Percentiles rank a stretch among this genome's conserved stretches.
These are phyloP conservation scores for Azorinus chamasolen DNA, from an alignment of 2,888 invertebrate species.

Conservation along the genomic window DNA sequence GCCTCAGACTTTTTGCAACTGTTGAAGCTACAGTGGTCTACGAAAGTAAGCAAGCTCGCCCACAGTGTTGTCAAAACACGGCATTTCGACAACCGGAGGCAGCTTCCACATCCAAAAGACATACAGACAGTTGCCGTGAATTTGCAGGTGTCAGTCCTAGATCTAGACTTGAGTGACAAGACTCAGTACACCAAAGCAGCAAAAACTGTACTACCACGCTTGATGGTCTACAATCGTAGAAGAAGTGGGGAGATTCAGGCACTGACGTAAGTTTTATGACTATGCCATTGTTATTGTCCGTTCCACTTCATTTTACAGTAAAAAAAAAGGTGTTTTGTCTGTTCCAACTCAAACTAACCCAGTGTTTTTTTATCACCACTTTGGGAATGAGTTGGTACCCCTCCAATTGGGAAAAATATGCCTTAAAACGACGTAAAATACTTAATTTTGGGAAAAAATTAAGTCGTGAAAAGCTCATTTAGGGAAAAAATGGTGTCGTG, in stretches of 20 bases:
- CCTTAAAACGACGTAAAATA: too few species aligned
- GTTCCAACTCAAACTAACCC: too few species aligned
- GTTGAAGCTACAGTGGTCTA: slow-evolving; percentile 17
- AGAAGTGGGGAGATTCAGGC: slow-evolving; percentile 17
- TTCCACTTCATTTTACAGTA: too few species aligned
- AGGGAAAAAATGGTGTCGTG: too few species aligned
- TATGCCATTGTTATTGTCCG: too few species aligned
- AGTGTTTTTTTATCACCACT: too few species aligned
- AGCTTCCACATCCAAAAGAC: slow-evolving; percentile 22
- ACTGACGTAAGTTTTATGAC: slow-evolving; percentile 6
- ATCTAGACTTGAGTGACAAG: not conserved
- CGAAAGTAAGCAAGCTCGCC: slow-evolving; percentile 5
- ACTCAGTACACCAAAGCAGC: not conserved
- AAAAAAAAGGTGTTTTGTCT: too few species aligned
- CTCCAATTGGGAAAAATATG: too few species aligned
- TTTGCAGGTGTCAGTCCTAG: not conserved
- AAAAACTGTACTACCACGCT: not conserved
- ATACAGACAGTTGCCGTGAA: slow-evolving; percentile 7
- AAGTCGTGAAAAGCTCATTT: too few species aligned
- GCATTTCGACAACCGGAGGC: slow-evolving; percentile 11
- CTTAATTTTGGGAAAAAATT: too few species aligned
- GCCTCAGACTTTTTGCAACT: slow-evolving; percentile 10
- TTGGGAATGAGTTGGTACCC: too few species aligned
- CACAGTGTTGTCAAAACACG: not conserved
- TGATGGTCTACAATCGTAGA: slow-evolving; percentile 21